Evolutionary conservation across 1,140 invertebrate species (phyloP).

Genomic region (Aphelenchoides besseyi): DNA sequence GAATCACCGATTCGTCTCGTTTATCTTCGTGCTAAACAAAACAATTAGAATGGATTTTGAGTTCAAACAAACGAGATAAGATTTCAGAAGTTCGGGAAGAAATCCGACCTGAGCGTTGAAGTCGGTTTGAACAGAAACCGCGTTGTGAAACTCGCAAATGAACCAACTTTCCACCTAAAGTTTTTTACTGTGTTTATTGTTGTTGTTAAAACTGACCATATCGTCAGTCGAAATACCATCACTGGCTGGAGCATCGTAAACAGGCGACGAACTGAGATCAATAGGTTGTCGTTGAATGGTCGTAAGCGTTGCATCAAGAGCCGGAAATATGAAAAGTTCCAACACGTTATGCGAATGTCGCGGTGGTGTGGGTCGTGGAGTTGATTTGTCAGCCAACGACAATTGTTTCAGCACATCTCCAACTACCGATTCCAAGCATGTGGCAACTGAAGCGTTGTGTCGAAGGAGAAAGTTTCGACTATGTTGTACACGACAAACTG

Average conservation of each 20-base stretch:
- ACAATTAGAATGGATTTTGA: neutral
- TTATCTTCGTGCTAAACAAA: conserved; percentile 17
- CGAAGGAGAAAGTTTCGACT: conserved; percentile 43
- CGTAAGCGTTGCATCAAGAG: conserved; percentile 50
- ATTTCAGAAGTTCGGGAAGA: conserved; percentile 53
- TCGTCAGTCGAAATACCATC: neutral
- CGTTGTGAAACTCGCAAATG: conserved; percentile 54
- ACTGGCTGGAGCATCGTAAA: too few relatives aligned
- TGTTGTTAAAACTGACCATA: neutral
- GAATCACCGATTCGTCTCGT: conserved; percentile 18
- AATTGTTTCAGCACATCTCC: conserved; percentile 44
- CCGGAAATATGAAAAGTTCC: conserved; percentile 57
- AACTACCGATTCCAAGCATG: conserved; percentile 35
- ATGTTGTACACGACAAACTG: conserved; percentile 53
- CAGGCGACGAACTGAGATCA: conserved; percentile 22
- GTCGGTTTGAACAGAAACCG: conserved; percentile 52
- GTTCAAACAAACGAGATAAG: conserved; percentile 25
- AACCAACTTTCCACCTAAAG: conserved; percentile 45
- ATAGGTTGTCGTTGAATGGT: conserved; percentile 39
- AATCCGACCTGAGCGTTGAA: conserved; percentile 61
- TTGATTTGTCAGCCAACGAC: conserved; percentile 4
- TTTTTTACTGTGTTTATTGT: conserved; percentile 4
- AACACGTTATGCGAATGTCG: conserved; percentile 43
- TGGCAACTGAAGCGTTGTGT: conserved; percentile 41
- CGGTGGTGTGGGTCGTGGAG: conserved; percentile 26